These are phyloP conservation scores for Chaetodon auriga DNA, from an alignment of 2,113 vertebrate genomes.

Conservation along the genomic window DNA sequence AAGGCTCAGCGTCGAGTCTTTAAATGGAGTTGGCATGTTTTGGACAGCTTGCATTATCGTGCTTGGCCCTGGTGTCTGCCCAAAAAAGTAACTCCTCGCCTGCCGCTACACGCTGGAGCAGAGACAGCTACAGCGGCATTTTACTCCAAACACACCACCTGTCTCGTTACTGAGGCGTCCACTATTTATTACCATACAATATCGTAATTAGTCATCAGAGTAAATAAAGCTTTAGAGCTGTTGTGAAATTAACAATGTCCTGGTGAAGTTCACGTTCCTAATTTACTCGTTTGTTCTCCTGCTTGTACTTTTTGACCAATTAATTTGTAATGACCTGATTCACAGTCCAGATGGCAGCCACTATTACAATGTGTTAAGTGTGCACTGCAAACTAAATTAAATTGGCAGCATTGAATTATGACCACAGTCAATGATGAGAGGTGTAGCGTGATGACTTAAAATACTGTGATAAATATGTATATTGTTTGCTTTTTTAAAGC, in stretches of 20 bases:
- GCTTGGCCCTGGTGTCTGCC: slow-evolving; percentile 28
- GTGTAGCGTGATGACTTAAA: too few relatives aligned
- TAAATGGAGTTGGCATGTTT: slow-evolving; percentile 46
- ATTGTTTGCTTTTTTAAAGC: too few relatives aligned
- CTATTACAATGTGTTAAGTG: neutral
- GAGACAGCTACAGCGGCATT: slow-evolving; percentile 42
- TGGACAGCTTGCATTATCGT: slow-evolving; percentile 42
- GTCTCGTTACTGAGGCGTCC: slow-evolving; percentile 50
- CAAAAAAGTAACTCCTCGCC: slow-evolving; percentile 18
- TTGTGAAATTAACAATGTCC: slow-evolving; percentile 28
- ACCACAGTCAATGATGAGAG: neutral
- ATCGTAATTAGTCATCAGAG: slow-evolving; percentile 34
- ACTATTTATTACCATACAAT: slow-evolving; percentile 18
- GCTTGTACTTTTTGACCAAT: slow-evolving; percentile 33
- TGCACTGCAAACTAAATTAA: neutral
- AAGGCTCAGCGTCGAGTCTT: slow-evolving; percentile 24
- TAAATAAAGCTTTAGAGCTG: slow-evolving; percentile 35
- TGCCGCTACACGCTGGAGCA: neutral
- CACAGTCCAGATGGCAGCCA: neutral
- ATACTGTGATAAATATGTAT: neutral
- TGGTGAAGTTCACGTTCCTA: slow-evolving; percentile 8
- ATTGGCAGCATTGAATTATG: neutral
- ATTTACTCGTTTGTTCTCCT: slow-evolving; percentile 34
- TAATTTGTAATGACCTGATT: slow-evolving; percentile 30
- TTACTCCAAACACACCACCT: slow-evolving; percentile 28